phyloP scores from a whole-genome alignment of 2,797 vertebrate genomes.

The Nothura maculosa region DNA sequence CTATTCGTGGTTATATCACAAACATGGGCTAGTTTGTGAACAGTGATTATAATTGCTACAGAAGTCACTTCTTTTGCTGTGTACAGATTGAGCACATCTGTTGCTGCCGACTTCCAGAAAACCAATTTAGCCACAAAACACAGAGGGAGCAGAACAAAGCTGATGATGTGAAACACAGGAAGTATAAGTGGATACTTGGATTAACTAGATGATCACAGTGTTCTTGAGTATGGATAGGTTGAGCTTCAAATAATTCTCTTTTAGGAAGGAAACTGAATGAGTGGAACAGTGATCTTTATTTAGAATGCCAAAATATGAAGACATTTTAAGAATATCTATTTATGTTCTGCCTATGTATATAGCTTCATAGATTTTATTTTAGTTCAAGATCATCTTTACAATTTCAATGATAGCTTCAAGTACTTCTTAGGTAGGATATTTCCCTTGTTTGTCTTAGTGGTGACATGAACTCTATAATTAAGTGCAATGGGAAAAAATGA shows the following conservation, averaged over 20 bases:
- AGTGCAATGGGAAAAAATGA: not conserved
- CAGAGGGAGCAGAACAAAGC: not conserved
- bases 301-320: not conserved
- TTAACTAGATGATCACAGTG: not conserved
- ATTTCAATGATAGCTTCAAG: not conserved
- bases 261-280: not conserved
- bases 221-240: not conserved
- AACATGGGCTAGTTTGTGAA: not conserved
- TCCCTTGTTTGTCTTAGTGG: not conserved
- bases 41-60: not conserved
- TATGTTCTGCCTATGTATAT: not conserved
- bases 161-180: not conserved
- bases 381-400: not conserved
- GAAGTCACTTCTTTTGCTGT: not conserved
- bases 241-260: not conserved
- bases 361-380: not conserved
- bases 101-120: constrained; percentile 5
- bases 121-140: not conserved
- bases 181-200: not conserved
- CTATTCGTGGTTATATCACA: not conserved
- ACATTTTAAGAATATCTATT: not conserved
- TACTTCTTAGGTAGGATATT: not conserved
- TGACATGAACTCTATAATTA: not conserved
- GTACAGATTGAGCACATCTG: not conserved
- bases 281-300: not conserved